Conservation (phyloP, 2,797 vertebrate species). For the Eidolon dupreanum region DNA sequence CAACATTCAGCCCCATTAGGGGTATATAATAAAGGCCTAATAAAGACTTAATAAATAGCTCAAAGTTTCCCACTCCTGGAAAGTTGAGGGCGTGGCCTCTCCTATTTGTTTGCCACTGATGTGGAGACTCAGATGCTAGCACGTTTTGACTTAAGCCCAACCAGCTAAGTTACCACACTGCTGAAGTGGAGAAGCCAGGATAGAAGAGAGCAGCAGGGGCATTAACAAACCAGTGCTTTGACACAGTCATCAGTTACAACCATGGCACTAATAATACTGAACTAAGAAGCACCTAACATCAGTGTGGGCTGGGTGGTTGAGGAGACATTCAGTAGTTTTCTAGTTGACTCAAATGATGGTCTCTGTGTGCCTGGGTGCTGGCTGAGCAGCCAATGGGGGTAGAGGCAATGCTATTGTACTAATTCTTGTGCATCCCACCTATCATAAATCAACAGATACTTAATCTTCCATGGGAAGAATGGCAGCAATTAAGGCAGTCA, state of each 20-base stretch:
- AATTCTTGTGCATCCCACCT: background rate
- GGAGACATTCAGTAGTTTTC: background rate
- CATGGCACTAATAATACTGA: background rate
- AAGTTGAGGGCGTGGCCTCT: background rate
- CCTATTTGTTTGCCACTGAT: background rate
- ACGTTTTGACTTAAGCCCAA: background rate
- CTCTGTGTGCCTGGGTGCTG: background rate
- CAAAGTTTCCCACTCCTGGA: background rate
- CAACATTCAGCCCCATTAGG: background rate
- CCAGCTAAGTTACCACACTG: background rate
- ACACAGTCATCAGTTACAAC: background rate
- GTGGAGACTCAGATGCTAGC: background rate
- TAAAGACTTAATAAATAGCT: background rate
- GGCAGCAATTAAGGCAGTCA: constrained; percentile 11
- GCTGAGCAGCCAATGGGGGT: background rate
- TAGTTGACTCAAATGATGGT: constrained; percentile 26
- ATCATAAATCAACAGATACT: constrained; percentile 48
- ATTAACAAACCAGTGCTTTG: background rate
- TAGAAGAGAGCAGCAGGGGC: background rate
- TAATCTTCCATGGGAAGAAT: constrained; percentile 1
- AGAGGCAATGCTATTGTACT: background rate
- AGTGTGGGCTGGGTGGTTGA: background rate
- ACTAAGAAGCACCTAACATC: background rate
- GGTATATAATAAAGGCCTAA: background rate
- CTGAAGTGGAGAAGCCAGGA: background rate